phyloP scores from a whole-genome alignment of 92 coral and sea anemone species.

The Anthopleura xanthogrammica region DNA sequence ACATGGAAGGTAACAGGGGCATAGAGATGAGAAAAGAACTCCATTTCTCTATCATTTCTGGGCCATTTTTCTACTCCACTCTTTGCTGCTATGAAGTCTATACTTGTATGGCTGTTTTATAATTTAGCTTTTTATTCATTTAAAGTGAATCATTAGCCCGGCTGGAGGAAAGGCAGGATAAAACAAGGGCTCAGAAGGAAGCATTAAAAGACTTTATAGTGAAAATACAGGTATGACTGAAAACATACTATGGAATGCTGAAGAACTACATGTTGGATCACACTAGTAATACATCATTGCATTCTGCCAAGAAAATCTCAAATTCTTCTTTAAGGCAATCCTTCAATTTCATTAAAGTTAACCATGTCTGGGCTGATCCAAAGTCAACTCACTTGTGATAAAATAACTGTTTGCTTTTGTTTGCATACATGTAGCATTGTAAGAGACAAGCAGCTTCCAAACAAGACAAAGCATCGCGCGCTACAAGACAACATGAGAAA shows the following conservation, averaged over 20 bases:
- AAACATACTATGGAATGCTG: not conserved
- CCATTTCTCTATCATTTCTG: too few relatives aligned
- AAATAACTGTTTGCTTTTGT: not conserved
- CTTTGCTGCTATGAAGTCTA: too few relatives aligned
- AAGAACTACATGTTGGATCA: too few relatives aligned
- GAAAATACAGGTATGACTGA: slow-evolving; percentile 65
- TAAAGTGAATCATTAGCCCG: slow-evolving; percentile 53
- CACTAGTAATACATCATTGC: too few relatives aligned
- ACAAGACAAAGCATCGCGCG: slow-evolving; percentile 61
- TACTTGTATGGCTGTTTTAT: not conserved
- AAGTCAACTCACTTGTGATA: too few relatives aligned
- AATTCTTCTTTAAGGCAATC: too few relatives aligned
- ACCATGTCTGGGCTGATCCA: too few relatives aligned
- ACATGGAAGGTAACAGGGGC: too few relatives aligned
- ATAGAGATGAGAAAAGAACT: too few relatives aligned
- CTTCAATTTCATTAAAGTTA: too few relatives aligned
- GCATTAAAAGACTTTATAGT: slow-evolving; percentile 63
- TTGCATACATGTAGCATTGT: slow-evolving; percentile 49
- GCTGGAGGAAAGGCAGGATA: slow-evolving; percentile 73
- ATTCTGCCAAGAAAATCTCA: too few relatives aligned
- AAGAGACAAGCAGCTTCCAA: slow-evolving; percentile 66
- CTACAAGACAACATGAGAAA: slow-evolving; percentile 66
- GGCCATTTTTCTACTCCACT: too few relatives aligned
- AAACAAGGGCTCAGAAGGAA: slow-evolving; percentile 61
- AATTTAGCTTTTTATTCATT: not conserved